A percentile compares a stretch with the other conserved stretches of the same genome.
Conservation (phyloP, 1,140 invertebrate species). For the Cotesia vestalis region DNA sequence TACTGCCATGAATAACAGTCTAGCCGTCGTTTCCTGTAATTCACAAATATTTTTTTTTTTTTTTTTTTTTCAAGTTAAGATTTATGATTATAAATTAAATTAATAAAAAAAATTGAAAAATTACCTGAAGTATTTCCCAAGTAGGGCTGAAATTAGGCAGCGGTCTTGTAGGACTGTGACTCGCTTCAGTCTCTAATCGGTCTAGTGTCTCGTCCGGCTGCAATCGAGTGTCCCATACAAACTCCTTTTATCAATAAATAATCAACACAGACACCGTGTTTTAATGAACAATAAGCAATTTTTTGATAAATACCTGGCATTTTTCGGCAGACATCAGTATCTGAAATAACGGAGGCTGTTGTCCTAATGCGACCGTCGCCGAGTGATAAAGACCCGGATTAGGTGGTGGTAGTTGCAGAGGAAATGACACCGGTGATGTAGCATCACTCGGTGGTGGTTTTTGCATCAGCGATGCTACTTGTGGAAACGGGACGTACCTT, state of each 20-base stretch:
- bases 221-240: constrained; percentile 79
- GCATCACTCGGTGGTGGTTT: constrained; percentile 60
- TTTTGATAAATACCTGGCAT: constrained; percentile 73
- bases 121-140: constrained; percentile 85
- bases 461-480: constrained; percentile 55
- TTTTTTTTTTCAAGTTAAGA: background rate
- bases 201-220: constrained; percentile 63
- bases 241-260: constrained; percentile 68
- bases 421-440: constrained; percentile 53
- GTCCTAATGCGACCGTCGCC: constrained; percentile 59
- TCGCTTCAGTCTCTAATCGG: constrained; percentile 55
- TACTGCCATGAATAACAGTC: constrained; percentile 91
- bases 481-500: constrained; percentile 56
- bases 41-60: no score
- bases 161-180: constrained; percentile 59
- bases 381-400: constrained; percentile 60
- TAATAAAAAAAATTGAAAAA: background rate
- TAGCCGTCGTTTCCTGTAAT: constrained; percentile 85
- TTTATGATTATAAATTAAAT: background rate
- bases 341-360: constrained; percentile 76
- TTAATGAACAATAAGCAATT: no score
- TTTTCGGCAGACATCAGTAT: constrained; percentile 89
- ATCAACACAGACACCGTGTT: background rate
- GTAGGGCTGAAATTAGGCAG: constrained; percentile 72
- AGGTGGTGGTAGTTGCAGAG: constrained; percentile 54